Base-by-base conservation (phyloP, 2,797 vertebrate species). In the Onychomys leucogaster region DNA sequence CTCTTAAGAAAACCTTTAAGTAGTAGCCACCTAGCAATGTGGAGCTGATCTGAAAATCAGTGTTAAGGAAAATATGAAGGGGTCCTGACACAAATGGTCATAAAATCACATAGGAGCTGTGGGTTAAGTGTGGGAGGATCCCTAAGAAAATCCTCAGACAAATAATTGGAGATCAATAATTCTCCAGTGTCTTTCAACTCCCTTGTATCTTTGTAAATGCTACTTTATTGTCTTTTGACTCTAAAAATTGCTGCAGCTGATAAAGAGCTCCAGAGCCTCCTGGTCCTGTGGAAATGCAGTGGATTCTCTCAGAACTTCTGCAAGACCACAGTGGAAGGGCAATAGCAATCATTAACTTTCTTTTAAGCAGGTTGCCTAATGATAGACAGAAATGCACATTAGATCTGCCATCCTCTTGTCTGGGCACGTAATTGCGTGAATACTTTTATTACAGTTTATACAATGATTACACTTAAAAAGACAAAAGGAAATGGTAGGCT, bases 401-500 rank as follows among this genome's bases (percentile, higher is more conserved):
- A 21, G n/a, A 5, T 94, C 80, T 89, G n/a, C 1, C 1, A 37
- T 61, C 71, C 82, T 71, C 94, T 94, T 85, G 32, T 89, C 49
- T 65, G 65, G 12, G 13, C 19, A 76, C 37, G 27, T 2, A n/a
- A 76, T 59, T 23, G 21, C 86, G 92, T 95, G 55, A 65, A 25
- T 90, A 59, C 89, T 76, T 85, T 90, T 37, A 81, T 83, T 94
- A 27, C 41, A 91, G 21, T 52, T 91, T 77, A 73, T 82, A 73
- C 29, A 94, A 49, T 34, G 92, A 90, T 65, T 75, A 21, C 17
- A 89, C 80, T 84, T 76, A 52, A 90, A 96, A 89, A 93, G 57
- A 67, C 69, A 67, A 91, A 85, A 93, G 43, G n/a, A 90, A 92
- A 69, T 52, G 41, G 19, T 76, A 61, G 89, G 19, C 52, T 92